Evolutionary conservation across 2,888 invertebrate species (phyloP), one percentile per base, ranked within the genome.

Genomic region (Stictocephala bisonia): DNA sequence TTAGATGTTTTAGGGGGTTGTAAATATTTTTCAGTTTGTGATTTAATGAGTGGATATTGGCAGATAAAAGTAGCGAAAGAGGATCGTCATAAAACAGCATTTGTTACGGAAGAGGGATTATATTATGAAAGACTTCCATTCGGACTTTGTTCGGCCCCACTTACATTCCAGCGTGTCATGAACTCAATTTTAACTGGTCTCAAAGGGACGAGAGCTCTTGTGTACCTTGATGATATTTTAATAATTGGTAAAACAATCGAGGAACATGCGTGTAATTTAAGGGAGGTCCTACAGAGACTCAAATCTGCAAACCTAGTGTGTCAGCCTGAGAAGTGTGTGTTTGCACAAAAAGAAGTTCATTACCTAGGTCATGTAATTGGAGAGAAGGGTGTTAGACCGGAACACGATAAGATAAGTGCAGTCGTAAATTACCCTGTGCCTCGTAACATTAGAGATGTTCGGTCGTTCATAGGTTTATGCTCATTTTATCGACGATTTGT

Each of bases 141-240:
- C 27, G 67, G 67, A 4, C 18, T 67, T 2, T 11, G 11, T 6
- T 24, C 40, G 6, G 67, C 67, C 13, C 67, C 67, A 22, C n/a
- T 41, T 6, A 67, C 41, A 7, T 41, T 41, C 22, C 22, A 41
- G n/a, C 44, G 67, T 1, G 13, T 24, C 3, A 22, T 67, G 41
- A 48, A 67, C 15, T 41, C 27, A n/a, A 9, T 67, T 11, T 41
- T 67, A 18, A 11, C 13, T 7, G 44, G 44, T 24, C 9, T 67
- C 13, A 67, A 67, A 41, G 41, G 48, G 18, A 15, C 40, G 1
- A 48, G 41, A 13, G 67, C 53, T 2, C 53, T 56, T 13, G 56
- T 51, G 3, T 51, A 51, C 31, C 20, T 69, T 13, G 71, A 67
- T 24, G 71, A 71, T 24, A 64, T 71, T 13, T n/a, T 71, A 20